Base-by-base conservation (phyloP, 2,888 invertebrate species). In the Leptogaster cylindrica region DNA sequence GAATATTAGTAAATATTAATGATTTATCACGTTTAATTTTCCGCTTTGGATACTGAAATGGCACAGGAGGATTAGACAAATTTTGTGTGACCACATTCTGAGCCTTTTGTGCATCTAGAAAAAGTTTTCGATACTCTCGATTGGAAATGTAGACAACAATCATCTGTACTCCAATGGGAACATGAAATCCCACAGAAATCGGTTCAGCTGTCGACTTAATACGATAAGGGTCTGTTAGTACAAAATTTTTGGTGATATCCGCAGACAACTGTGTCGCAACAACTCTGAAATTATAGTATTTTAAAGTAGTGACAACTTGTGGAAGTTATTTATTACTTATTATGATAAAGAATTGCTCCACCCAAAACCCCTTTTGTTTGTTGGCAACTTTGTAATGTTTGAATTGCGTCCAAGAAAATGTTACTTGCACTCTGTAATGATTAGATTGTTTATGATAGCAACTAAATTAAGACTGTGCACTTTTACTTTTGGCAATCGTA, bases 311-410 rank as follows among this genome's bases (percentile, higher is more conserved):
- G 12, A 7, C 12, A 27, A 16, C 7, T 8, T 14, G 8, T 46
- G 8, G n/a, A 16, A 44, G 6, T 23, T 3, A 12, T 3, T 8
- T 77, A 84, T 82, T 81, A 94, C 94, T 92, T 93, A 79, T 93
- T 95, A 78, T 94, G 93, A 76, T 92, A 94, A 68, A 95, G 85
- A 66, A 96, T 84, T 61, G 89, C 86, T 63, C 96, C 96, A 4
- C 93, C 95, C 44, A 94, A 82, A 31, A 95, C 90, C 28, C 91
- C 90, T 72, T 85, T 86, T 64, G 87, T 88, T 76, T 88, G 88
- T 77, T 93, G 90, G 76, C 93, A 93, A 72, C 89, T 88, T 75
- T 95, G 92, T 70, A 96, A 81, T 67, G 94, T 87, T 78, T 94
- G 91, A 81, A 92, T 89, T 1, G 94, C 90, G 82, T 93, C 92